phyloP scores from a whole-genome alignment of 2,888 invertebrate species.

The Cacoxenus indagator region DNA sequence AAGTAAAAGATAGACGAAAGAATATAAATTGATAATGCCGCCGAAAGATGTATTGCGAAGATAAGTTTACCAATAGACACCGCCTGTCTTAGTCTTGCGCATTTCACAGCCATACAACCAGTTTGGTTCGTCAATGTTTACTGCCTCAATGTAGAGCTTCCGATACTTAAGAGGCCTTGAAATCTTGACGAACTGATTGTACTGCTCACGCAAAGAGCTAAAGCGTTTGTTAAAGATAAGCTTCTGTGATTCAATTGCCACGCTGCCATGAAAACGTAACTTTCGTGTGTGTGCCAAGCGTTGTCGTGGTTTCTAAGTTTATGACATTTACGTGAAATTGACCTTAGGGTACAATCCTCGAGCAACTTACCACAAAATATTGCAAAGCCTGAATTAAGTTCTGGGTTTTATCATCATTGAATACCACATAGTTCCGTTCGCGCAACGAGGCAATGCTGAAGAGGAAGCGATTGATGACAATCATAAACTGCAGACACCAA shows the following conservation, averaged over 20 bases:
- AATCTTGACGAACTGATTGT: conserved; percentile 63
- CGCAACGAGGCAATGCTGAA: conserved; percentile 80
- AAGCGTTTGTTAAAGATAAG: conserved; percentile 63
- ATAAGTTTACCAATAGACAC: conserved; percentile 37
- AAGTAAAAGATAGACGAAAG: not conserved
- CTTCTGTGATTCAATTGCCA: conserved; percentile 72
- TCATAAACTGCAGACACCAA: conserved; percentile 92
- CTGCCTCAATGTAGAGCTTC: conserved; percentile 75
- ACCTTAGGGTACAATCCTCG: not conserved
- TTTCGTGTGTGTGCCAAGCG: not conserved
- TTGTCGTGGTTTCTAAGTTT: conserved; percentile 29
- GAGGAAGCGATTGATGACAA: conserved; percentile 82
- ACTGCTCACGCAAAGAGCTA: conserved; percentile 55
- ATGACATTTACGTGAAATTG: not conserved
- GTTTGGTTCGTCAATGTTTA: conserved; percentile 78
- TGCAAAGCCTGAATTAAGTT: conserved; percentile 58
- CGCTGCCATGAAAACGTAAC: conserved; percentile 52
- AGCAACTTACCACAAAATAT: conserved; percentile 60
- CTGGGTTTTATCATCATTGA: conserved; percentile 58
- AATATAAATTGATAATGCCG: not conserved
- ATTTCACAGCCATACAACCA: conserved; percentile 86
- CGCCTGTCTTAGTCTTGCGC: conserved; percentile 55
- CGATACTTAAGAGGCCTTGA: conserved; percentile 56
- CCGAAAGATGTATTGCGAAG: not conserved
- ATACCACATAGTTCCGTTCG: conserved; percentile 46